Conservation (phyloP, 2,888 invertebrate species). For the Drosophila nigricruria region DNA sequence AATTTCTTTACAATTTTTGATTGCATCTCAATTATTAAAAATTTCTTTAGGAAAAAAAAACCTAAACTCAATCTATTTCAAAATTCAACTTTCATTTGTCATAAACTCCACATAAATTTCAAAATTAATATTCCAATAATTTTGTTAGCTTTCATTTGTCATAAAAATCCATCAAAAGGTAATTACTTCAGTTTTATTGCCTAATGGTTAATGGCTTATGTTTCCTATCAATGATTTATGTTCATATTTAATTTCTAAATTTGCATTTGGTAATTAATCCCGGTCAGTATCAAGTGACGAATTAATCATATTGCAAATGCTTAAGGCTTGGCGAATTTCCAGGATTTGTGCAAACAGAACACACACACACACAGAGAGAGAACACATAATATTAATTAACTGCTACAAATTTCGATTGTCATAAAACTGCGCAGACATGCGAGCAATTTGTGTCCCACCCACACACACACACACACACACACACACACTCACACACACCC, state of each 20-base stretch:
- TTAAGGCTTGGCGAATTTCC: slow-evolving; percentile 48
- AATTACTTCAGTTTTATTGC: slow-evolving; percentile 3
- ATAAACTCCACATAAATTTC: not conserved
- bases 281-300: slow-evolving; percentile 46
- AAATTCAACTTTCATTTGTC: not conserved
- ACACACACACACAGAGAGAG: slow-evolving; percentile 4
- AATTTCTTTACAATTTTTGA: no score
- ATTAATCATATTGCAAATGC: slow-evolving; percentile 52
- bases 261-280: slow-evolving; percentile 50
- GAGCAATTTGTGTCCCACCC: slow-evolving; percentile 67
- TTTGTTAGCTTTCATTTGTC: slow-evolving; percentile 1
- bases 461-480: slow-evolving; percentile 20
- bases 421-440: slow-evolving; percentile 73
- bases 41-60: no score
- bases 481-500: slow-evolving; percentile 3
- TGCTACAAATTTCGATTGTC: slow-evolving; percentile 58
- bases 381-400: slow-evolving; percentile 66
- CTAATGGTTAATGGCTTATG: slow-evolving; percentile 6
- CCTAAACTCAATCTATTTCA: not conserved
- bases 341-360: slow-evolving; percentile 34
- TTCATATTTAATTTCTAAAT: slow-evolving; percentile 18
- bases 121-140: slow-evolving; percentile 1
- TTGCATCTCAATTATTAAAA: no score
- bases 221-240: slow-evolving; percentile 10
- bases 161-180: not conserved